A percentile compares a stretch with the other conserved stretches of the same genome.
Evolutionary conservation across 2,113 vertebrate species (phyloP).

Genomic region (Numenius arquata): DNA sequence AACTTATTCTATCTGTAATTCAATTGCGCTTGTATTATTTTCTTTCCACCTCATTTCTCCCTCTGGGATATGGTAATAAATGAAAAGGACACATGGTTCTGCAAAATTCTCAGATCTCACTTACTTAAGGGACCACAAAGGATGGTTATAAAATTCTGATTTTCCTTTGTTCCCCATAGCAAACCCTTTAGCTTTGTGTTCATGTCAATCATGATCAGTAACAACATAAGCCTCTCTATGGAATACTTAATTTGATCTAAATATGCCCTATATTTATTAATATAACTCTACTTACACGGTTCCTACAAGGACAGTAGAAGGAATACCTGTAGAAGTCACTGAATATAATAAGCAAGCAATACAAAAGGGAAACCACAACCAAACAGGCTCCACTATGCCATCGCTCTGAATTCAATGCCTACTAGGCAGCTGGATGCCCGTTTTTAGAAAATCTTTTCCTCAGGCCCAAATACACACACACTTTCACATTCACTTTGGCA

Average conservation of each 20-base stretch:
- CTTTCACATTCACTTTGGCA: neutral
- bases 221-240: neutral
- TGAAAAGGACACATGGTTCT: neutral
- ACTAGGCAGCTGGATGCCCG: neutral
- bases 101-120: neutral
- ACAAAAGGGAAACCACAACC: neutral
- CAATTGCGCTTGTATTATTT: neutral
- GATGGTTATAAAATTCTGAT: neutral
- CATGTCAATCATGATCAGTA: neutral
- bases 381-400: neutral
- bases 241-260: neutral
- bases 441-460: conserved; percentile 35
- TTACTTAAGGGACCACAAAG: neutral
- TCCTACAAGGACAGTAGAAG: neutral
- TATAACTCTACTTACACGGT: neutral
- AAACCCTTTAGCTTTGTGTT: neutral
- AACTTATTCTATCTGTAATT: neutral
- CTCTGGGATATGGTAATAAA: neutral
- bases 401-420: conserved; percentile 2
- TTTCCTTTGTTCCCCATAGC: neutral
- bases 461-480: neutral
- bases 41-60: neutral
- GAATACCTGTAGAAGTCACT: neutral
- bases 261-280: neutral
- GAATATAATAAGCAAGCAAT: neutral